These are phyloP conservation scores for Enteromius afrohamiltoni DNA, from an alignment of 2,797 vertebrate genomes.

Conservation along the genomic window DNA sequence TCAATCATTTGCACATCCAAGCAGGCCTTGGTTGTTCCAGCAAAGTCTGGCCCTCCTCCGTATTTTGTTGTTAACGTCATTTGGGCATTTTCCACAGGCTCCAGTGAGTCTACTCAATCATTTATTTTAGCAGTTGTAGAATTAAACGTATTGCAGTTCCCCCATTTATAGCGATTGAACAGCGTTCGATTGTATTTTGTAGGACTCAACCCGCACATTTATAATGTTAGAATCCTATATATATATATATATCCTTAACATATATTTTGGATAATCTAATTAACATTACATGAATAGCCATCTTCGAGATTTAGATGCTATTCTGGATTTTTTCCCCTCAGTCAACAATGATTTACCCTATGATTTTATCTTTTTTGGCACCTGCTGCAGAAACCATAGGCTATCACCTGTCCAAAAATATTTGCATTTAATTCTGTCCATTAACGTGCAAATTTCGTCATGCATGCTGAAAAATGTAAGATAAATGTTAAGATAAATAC, in stretches of 20 bases:
- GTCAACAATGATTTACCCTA: neutral
- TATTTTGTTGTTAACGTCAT: constrained; percentile 87
- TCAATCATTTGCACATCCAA: constrained; percentile 66
- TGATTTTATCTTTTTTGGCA: neutral
- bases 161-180: neutral
- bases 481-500: neutral
- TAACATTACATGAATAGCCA: neutral
- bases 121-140: constrained; percentile 44
- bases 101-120: constrained; percentile 83
- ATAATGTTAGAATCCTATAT: neutral
- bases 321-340: neutral
- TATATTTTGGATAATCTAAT: neutral
- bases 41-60: constrained; percentile 74
- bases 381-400: neutral
- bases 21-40: constrained; percentile 30
- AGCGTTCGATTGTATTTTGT: neutral
- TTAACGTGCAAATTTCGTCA: neutral
- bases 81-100: constrained; percentile 85
- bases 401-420: neutral
- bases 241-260: too few species aligned
- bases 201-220: neutral
- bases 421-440: neutral
- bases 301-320: neutral
- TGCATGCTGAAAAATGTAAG: neutral
- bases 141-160: neutral